Conservation (phyloP, 2,797 vertebrate species). For the Coilia nasus region DNA sequence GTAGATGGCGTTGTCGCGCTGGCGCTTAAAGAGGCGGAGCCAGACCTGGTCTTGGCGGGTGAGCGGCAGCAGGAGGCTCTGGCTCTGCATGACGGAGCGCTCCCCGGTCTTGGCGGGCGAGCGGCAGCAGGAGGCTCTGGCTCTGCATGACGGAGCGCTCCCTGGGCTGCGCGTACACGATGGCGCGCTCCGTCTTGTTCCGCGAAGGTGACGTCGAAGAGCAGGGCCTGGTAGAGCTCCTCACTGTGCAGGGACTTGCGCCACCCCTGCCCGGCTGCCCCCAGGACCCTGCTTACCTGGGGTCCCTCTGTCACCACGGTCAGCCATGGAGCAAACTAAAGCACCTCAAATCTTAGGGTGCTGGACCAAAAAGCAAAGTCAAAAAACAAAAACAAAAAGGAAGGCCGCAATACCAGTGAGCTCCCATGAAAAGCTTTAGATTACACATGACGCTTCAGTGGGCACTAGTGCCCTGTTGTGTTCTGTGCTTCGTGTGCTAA, state of each 20-base stretch:
- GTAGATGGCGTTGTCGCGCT: slow-evolving; percentile 92
- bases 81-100: slow-evolving; percentile 98
- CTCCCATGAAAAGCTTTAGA: too few species aligned
- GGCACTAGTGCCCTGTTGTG: too few species aligned
- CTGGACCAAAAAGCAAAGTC: too few species aligned
- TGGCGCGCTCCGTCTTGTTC: slow-evolving; percentile 81
- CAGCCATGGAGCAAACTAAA: too few species aligned
- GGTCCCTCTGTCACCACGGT: neutral
- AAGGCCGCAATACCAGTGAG: too few species aligned
- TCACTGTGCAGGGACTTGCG: slow-evolving; percentile 89
- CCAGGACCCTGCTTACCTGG: slow-evolving; percentile 74
- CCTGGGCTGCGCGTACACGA: slow-evolving; percentile 92
- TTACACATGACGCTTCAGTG: too few species aligned
- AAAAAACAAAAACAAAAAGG: too few species aligned
- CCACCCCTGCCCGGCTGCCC: too few species aligned
- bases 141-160: slow-evolving; percentile 91
- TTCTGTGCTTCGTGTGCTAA: too few species aligned
- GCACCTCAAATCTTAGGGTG: too few species aligned
- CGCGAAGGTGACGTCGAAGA: slow-evolving; percentile 92
- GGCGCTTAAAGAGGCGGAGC: slow-evolving; percentile 89
- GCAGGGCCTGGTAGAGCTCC: slow-evolving; percentile 84
- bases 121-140: slow-evolving; percentile 90
- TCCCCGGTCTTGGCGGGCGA: slow-evolving; percentile 89
- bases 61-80: slow-evolving; percentile 90
- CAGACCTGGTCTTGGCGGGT: slow-evolving; percentile 82